phyloP scores from a whole-genome alignment of 2,888 invertebrate genomes.

The Coecobrya sp. region DNA sequence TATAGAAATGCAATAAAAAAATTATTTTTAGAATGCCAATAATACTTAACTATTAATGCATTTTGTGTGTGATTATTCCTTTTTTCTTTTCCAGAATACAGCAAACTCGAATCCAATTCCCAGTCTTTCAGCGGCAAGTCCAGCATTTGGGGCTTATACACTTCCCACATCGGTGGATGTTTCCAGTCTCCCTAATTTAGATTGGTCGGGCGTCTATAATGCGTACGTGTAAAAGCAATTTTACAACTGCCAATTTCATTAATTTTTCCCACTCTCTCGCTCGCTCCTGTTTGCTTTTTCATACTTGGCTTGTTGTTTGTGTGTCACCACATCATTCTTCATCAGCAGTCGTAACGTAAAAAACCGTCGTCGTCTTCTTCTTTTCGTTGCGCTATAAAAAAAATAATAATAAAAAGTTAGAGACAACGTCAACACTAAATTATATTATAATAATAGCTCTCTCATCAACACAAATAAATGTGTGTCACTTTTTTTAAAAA shows the following conservation, averaged over 20 bases:
- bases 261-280: background rate
- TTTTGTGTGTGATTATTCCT: background rate
- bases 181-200: constrained; percentile 86
- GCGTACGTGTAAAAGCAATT: constrained; percentile 83
- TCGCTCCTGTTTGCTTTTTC: too few relatives aligned
- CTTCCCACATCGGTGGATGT: constrained; percentile 86
- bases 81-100: constrained; percentile 80
- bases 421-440: too few relatives aligned
- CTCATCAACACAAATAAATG: too few relatives aligned
- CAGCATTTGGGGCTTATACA: constrained; percentile 86
- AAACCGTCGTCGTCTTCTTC: too few relatives aligned
- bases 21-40: background rate
- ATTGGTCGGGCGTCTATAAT: constrained; percentile 86
- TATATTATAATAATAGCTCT: too few relatives aligned
- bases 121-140: constrained; percentile 86
- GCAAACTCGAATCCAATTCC: constrained; percentile 85
- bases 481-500: background rate
- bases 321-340: too few relatives aligned
- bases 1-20: too few relatives aligned
- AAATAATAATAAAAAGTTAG: too few relatives aligned
- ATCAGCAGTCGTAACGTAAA: too few relatives aligned
- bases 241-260: background rate
- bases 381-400: too few relatives aligned
- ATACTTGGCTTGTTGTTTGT: too few relatives aligned
- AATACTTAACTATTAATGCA: background rate